Conservation (phyloP, 2,888 invertebrate genomes). For the Eilema caniola region DNA sequence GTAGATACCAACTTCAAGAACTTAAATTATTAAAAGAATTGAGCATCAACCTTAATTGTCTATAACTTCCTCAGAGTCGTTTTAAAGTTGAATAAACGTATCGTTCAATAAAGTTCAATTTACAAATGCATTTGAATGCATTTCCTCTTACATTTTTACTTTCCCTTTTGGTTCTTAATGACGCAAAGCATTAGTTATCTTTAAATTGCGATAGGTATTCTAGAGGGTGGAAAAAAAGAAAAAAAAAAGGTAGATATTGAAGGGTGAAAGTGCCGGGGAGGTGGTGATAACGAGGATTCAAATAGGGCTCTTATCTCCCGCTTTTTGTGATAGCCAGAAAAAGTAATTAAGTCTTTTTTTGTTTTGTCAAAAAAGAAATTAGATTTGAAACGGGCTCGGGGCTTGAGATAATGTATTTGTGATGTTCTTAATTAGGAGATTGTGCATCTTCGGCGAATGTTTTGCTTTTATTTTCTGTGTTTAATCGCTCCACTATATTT, state of each 20-base stretch:
- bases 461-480: conserved; percentile 45
- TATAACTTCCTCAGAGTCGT: conserved; percentile 25
- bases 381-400: conserved; percentile 69
- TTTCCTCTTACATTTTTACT: conserved; percentile 56
- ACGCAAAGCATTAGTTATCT: conserved; percentile 83
- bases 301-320: conserved; percentile 80
- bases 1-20: conserved; percentile 15
- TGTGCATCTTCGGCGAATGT: conserved; percentile 59
- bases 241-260: conserved; percentile 69
- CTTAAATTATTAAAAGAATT: conserved; percentile 20
- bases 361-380: conserved; percentile 74
- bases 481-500: conserved; percentile 47
- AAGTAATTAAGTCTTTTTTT: conserved; percentile 83
- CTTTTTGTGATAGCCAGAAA: conserved; percentile 77
- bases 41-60: conserved; percentile 21
- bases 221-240: conserved; percentile 63
- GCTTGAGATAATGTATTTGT: conserved; percentile 75
- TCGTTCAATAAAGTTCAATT: conserved; percentile 40
- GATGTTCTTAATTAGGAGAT: conserved; percentile 76
- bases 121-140: conserved; percentile 81
- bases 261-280: conserved; percentile 75
- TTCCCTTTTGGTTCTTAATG: conserved; percentile 75
- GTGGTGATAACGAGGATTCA: conserved; percentile 80
- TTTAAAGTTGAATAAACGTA: conserved; percentile 35
- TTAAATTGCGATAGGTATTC: conserved; percentile 81